Conservation (phyloP, 2,888 invertebrate species). For the Blomia tropicalis region DNA sequence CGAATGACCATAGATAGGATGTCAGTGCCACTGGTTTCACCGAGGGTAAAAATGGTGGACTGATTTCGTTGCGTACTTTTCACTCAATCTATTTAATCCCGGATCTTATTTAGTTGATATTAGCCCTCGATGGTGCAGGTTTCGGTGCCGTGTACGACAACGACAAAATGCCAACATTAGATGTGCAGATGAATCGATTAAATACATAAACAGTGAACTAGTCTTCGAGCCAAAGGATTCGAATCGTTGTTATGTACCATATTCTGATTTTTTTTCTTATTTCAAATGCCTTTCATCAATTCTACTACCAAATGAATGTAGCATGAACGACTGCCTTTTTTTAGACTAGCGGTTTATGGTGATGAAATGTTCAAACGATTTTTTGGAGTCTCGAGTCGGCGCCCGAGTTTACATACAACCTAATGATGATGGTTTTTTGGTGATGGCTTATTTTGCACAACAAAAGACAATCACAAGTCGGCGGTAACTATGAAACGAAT, state of each 20-base stretch:
- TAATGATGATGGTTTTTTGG: background rate
- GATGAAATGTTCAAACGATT: background rate
- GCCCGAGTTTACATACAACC: background rate
- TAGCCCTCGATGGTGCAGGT: background rate
- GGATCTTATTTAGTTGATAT: too few relatives aligned
- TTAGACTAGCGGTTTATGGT: constrained; percentile 7
- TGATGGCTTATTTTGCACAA: constrained; percentile 3
- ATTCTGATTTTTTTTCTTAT: background rate
- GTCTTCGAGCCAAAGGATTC: constrained; percentile 10
- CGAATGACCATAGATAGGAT: too few relatives aligned
- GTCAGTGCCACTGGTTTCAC: too few relatives aligned
- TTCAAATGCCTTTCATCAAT: too few relatives aligned
- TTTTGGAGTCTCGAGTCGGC: background rate
- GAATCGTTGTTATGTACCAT: background rate
- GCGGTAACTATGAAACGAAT: too few relatives aligned
- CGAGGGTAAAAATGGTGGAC: too few relatives aligned
- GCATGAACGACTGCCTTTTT: constrained; percentile 4
- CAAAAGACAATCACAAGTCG: constrained; percentile 6
- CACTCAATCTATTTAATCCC: too few relatives aligned
- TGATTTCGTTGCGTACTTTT: too few relatives aligned
- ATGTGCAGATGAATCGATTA: constrained; percentile 10
- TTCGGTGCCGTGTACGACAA: background rate
- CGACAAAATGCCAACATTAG: background rate
- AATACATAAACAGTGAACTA: background rate
- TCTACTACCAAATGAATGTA: background rate